phyloP scores from a whole-genome alignment of 1,140 invertebrate species.

The Plutomurus gul region DNA sequence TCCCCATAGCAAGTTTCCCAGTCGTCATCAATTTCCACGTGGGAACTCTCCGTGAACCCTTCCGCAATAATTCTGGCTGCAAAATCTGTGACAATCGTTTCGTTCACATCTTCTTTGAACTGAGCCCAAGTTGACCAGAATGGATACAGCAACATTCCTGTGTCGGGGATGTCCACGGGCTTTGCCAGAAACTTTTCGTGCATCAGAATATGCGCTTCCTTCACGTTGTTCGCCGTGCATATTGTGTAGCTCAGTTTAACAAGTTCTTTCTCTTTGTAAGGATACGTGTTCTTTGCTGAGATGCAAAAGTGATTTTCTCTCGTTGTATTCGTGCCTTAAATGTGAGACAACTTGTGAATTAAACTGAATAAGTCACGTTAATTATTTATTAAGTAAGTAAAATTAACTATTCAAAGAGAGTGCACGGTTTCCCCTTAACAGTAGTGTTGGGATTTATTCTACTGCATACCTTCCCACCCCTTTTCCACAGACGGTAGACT shows the following conservation, averaged over 20 bases:
- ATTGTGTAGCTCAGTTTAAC: constrained; percentile 65
- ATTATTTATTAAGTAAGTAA: no score
- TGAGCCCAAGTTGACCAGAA: constrained; percentile 72
- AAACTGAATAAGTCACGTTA: not conserved
- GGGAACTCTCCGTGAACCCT: constrained; percentile 56
- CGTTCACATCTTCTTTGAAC: constrained; percentile 60
- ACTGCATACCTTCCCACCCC: no score
- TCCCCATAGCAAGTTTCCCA: constrained; percentile 62
- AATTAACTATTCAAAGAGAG: no score
- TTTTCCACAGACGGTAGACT: no score
- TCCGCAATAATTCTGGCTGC: constrained; percentile 57
- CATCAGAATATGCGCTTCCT: constrained; percentile 66
- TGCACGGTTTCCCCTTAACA: no score
- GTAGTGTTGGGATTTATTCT: no score
- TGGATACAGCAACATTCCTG: constrained; percentile 72
- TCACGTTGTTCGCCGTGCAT: constrained; percentile 62
- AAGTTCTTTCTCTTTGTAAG: constrained; percentile 48
- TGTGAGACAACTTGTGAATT: not conserved
- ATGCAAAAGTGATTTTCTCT: constrained; percentile 33
- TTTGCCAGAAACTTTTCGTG: constrained; percentile 64
- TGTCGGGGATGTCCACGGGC: constrained; percentile 70
- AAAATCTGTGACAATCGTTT: constrained; percentile 59
- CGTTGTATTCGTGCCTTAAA: constrained; percentile 54
- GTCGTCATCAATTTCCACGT: constrained; percentile 63
- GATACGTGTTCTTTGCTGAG: constrained; percentile 29